Base-by-base conservation (phyloP, 2,797 vertebrate species). In the Molossus molossus region DNA sequence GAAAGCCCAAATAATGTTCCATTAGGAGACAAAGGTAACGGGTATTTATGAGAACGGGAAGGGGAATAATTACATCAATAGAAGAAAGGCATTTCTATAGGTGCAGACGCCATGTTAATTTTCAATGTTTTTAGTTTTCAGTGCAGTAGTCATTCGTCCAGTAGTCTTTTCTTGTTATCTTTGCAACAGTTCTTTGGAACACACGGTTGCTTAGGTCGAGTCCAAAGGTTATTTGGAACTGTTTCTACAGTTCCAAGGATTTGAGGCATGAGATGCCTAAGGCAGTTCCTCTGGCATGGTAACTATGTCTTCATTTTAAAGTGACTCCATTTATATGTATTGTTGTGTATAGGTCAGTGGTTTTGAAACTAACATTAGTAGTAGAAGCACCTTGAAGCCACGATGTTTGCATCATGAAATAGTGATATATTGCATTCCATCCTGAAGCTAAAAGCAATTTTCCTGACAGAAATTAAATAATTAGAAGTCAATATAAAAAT, bases 401-500 rank as follows among this genome's bases (percentile, higher is more conserved):
- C 6, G 2, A 2, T 64, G 20, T n/a, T 73, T 25, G 17, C 17
- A 72, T 92, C 45, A 57, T 84, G 25, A 50, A 80, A 55, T 65
- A 64, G 50, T 17, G 23, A 67, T 37, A 37, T 27, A 23, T 60
- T 82, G 81, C 55, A 64, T 76, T 86, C 64, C 55, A n/a, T 58
- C 25, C 48, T 84, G 25, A 93, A 93, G 23, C 57, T 58, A 85
- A 60, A 50, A 79, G 45, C 13, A 64, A 0, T 84, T 85, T 86
- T 69, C 53, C 37, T 79, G 80, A 86, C 40, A 83, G 37, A 76
- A 86, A 55, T 77, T 15, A 21, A 53, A 23, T 69, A 70, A 65
- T 86, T 91, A 88, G 65, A 69, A 86, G 29, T 76, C 84, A 94
- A 29, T 73, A 64, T 70, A 72, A 89, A 95, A 62, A 17, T 45